Evolutionary conservation across 2,888 invertebrate genomes (phyloP), one percentile per base, ranked within the genome.

Genomic region (Ecdyonurus torrentis): DNA sequence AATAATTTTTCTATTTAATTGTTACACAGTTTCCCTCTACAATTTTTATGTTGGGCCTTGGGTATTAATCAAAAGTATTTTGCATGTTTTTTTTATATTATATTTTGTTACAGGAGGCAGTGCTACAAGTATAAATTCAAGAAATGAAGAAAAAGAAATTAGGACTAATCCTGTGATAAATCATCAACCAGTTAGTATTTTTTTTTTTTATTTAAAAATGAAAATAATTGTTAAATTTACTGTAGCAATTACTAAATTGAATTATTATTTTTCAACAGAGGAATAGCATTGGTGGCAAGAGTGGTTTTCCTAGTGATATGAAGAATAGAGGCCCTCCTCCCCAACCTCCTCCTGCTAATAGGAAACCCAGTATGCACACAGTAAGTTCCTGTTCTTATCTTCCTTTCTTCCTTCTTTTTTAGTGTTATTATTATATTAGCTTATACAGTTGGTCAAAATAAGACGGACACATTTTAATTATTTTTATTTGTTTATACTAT

Each of bases 291-390:
- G 55, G 55, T n/a, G 18, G 50, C 50, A 7, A n/a, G 10, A n/a
- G 55, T 20, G 55, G 22, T 65, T 64, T 76, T 69, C 72, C 75
- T 22, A 73, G 72, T 66, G 77, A 79, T 69, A 72, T 74, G 63
- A 75, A 74, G 67, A 79, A 79, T 67, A 80, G 90, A 69, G 89
- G 89, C 58, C 89, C 91, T 25, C 91, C 91, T 25, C 91, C 92
- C 15, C 84, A 86, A 68, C 88, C 89, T 23, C 89, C 89, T 63
- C 83, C 85, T 61, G 74, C 77, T 20, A 73, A 74, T 50, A 83
- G 81, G 70, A 84, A 87, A 71, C 83, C 85, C 63, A 80, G 80
- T 67, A 79, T 85, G 76, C 79, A 81, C 70, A 79, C 81, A 76
- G 83, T 83, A 70, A 78, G 78, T 76, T 61, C 19, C n/a, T n/a